phyloP scores from a whole-genome alignment of 2,113 vertebrate genomes.

The Pogona vitticeps region DNA sequence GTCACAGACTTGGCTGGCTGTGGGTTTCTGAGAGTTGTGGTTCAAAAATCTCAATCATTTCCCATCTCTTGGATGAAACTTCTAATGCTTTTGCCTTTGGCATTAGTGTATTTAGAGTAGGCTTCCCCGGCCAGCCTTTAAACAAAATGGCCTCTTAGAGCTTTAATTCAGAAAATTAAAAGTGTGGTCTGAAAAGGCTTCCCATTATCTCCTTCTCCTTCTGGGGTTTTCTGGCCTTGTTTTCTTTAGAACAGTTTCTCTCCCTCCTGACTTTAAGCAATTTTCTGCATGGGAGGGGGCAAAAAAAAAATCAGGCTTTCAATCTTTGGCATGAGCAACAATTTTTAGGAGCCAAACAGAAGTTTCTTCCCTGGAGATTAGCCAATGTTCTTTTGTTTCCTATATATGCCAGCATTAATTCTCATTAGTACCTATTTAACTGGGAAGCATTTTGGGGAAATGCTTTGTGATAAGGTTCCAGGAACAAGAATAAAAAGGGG shows the following conservation, averaged over 20 bases:
- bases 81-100: background rate
- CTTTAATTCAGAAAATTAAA: conserved; percentile 54
- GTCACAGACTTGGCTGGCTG: too few species aligned
- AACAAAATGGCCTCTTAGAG: conserved; percentile 45
- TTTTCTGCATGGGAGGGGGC: background rate
- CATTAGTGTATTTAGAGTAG: background rate
- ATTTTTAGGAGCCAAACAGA: background rate
- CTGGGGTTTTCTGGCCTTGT: background rate
- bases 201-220: conserved; percentile 44
- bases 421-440: background rate
- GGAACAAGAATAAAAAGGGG: conserved; percentile 6
- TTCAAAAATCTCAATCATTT: too few species aligned
- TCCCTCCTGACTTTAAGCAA: background rate
- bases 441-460: background rate
- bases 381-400: background rate
- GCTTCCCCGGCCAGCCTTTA: conserved; percentile 37
- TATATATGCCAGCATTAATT: background rate
- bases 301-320: background rate
- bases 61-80: too few species aligned
- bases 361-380: conserved; percentile 3
- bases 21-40: too few species aligned
- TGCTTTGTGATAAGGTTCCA: background rate
- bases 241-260: background rate
- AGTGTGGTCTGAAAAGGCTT: conserved; percentile 55
- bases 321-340: background rate